A percentile compares a stretch with the other conserved stretches of the same genome.
Conservation (phyloP, 2,113 vertebrate genomes). For the Lagopus muta region DNA sequence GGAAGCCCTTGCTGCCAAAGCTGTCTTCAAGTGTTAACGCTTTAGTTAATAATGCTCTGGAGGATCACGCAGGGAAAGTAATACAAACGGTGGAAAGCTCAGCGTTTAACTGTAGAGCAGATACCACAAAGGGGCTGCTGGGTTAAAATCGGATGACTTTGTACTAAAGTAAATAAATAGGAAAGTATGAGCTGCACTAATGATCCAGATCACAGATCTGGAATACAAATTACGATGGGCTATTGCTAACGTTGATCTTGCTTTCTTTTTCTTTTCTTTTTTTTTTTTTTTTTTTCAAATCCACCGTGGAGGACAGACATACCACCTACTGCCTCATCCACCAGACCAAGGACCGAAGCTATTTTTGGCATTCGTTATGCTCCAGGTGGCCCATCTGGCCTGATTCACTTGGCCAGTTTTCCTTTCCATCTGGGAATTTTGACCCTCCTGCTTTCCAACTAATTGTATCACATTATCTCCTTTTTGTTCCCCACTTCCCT, state of each 20-base stretch:
- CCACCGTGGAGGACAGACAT: constrained; percentile 51
- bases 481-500: constrained; percentile 86
- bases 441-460: constrained; percentile 86
- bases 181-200: not conserved
- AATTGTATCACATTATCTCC: constrained; percentile 96
- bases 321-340: constrained; percentile 67
- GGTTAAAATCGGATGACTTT: not conserved
- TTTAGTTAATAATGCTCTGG: not conserved
- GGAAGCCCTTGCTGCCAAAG: not conserved
- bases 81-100: not conserved
- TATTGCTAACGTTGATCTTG: constrained; percentile 50
- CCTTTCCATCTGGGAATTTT: constrained; percentile 84
- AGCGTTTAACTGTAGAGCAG: not conserved
- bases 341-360: constrained; percentile 71
- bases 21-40: not conserved
- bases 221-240: constrained; percentile 48
- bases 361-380: constrained; percentile 79
- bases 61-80: not conserved
- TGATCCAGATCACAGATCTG: constrained; percentile 6
- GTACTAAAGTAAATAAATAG: constrained; percentile 31
- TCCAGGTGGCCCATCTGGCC: constrained; percentile 85
- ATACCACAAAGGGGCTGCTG: not conserved
- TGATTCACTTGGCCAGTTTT: constrained; percentile 80
- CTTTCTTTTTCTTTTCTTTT: not conserved
- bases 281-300: not conserved